Evolutionary conservation across 2,113 vertebrate species (phyloP).

Genomic region (Mastomys coucha): DNA sequence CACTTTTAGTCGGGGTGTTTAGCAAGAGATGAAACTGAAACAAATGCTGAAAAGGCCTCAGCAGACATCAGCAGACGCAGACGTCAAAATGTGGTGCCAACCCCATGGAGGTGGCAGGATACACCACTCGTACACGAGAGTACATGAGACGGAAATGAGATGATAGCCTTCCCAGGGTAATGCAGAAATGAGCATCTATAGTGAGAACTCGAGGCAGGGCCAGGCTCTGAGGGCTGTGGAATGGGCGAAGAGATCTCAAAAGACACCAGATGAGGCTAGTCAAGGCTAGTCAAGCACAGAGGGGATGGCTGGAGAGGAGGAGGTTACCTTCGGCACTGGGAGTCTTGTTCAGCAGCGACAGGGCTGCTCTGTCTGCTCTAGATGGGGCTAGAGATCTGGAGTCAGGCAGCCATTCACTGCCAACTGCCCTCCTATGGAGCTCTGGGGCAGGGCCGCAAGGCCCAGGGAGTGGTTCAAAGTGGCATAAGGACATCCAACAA

Average conservation of each 20-base stretch:
- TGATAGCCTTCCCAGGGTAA: accelerated
- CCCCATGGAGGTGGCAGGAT: not conserved
- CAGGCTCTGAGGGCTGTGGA: not conserved
- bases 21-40: not conserved
- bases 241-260: not conserved
- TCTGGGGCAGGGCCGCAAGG: not conserved
- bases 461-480: not conserved
- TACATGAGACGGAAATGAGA: not conserved
- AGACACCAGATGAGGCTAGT: accelerated
- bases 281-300: not conserved
- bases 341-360: accelerated
- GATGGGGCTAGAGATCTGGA: not conserved
- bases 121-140: too few species aligned
- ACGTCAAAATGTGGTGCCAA: not conserved
- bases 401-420: not conserved
- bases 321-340: not conserved
- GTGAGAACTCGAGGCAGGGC: not conserved
- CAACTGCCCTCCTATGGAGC: not conserved
- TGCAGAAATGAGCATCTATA: not conserved
- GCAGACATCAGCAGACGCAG: not conserved
- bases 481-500: accelerated
- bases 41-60: not conserved
- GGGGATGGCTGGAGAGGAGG: not conserved
- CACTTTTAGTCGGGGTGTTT: not conserved
- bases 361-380: not conserved